A percentile compares a stretch with the other conserved stretches of the same genome.
Conservation (phyloP, 35 echinoderm and acorn worm genomes). For the Stichopus chloronotus region DNA sequence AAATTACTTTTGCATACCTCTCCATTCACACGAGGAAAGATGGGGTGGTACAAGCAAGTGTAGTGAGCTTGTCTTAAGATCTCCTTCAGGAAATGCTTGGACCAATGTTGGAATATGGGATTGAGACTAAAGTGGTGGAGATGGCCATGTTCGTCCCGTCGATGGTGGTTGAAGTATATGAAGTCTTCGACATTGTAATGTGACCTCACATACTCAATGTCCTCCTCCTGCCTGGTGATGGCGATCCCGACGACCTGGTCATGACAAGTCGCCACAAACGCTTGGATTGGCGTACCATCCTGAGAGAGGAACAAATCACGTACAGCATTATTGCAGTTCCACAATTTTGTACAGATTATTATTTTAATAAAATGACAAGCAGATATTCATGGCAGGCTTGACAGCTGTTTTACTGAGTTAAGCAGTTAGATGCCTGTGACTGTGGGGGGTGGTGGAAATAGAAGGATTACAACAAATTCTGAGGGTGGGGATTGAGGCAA, state of each 20-base stretch:
- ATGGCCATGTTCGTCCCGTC: slow-evolving; percentile 95
- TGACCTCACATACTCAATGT: slow-evolving; percentile 95
- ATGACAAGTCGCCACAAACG: slow-evolving; percentile 84
- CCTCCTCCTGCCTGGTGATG: slow-evolving; percentile 84
- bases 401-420: too few species aligned
- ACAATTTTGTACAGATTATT: not conserved
- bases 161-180: slow-evolving; percentile 99
- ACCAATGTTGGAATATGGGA: slow-evolving; percentile 91
- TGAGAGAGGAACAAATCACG: slow-evolving; percentile 2
- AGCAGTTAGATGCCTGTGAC: too few species aligned
- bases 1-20: not conserved
- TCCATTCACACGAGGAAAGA: not conserved
- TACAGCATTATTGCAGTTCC: too few species aligned
- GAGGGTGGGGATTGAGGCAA: too few species aligned
- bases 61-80: slow-evolving; percentile 79
- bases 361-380: not conserved
- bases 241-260: slow-evolving; percentile 89
- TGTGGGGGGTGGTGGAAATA: too few species aligned
- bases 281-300: slow-evolving; percentile 90
- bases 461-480: too few species aligned
- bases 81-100: slow-evolving; percentile 91
- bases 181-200: slow-evolving; percentile 99
- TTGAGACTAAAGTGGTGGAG: slow-evolving; percentile 96
- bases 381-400: not conserved
- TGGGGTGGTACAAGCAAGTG: slow-evolving; percentile 61